Base-by-base conservation (phyloP, 2,113 vertebrate genomes). In the Eulemur rufifrons region DNA sequence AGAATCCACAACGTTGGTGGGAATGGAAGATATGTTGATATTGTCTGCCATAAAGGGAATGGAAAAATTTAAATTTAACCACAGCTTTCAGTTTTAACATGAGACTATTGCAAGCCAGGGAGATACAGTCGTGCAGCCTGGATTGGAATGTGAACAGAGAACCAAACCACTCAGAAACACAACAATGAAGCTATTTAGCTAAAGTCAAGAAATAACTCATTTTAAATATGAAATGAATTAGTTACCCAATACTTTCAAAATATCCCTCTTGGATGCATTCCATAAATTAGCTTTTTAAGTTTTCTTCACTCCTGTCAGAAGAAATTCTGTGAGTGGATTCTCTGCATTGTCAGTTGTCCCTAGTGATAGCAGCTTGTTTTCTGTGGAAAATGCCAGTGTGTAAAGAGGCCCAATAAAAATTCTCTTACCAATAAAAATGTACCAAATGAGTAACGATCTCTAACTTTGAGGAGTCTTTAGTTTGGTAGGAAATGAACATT, bases 201-300 rank as follows among this genome's bases (percentile, higher is more conserved):
- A 37, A 76, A 66, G 77, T 84, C 71, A 83, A 59, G 81, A 23
- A 63, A 87, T 68, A 85, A 64, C 77, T 85, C n/a, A 74, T 52
- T 87, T 84, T 82, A 94, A 34, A 56, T 88, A 42, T 52, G 39
- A 81, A 76, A 87, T 76, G 91, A 96, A 37, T 86, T 73, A 81
- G 42, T 77, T 78, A 52, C 34, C 42, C 61, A 89, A 8, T 71
- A 27, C 63, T 95, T 85, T 17, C 21, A 90, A 94, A 96, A 83
- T 81, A 84, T 34, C 23, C 25, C 32, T 80, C 27, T 92, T 80
- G 63, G 69, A 76, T 63, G 4, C 4, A 52, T 34, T 93, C 34
- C 14, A 2, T 80, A 50, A 71, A 81, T 87, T 52, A 68, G 37
- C 50, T 61, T 56, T 91, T 52, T 27, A 59, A 34, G 5, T 93